These are phyloP conservation scores for Pachyrhynchus sulphureomaculatus DNA, from an alignment of 1,140 invertebrate genomes.

Conservation along the genomic window DNA sequence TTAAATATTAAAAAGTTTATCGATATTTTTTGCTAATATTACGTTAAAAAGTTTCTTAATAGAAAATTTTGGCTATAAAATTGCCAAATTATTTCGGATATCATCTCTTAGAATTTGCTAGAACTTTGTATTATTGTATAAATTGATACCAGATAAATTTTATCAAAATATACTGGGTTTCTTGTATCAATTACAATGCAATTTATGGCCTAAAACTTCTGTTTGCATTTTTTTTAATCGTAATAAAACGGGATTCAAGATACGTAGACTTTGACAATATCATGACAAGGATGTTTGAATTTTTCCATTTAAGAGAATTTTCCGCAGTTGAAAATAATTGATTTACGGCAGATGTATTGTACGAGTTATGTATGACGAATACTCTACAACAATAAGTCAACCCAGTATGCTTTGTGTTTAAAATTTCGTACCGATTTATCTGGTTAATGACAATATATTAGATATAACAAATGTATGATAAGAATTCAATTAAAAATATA, in stretches of 20 bases:
- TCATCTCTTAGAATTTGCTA: constrained; percentile 18
- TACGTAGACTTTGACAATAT: background rate
- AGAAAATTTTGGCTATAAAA: constrained; percentile 9
- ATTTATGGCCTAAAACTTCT: background rate
- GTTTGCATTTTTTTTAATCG: background rate
- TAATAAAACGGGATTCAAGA: background rate
- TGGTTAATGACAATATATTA: constrained; percentile 53
- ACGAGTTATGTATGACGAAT: no score
- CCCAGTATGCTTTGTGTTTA: constrained; percentile 10
- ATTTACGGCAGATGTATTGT: no score
- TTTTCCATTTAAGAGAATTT: no score
- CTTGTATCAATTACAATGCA: background rate
- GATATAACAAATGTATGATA: constrained; percentile 47
- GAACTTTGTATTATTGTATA: constrained; percentile 10
- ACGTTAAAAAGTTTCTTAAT: background rate
- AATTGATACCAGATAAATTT: constrained; percentile 17
- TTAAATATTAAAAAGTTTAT: constrained; percentile 20
- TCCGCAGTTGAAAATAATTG: no score
- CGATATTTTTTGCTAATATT: background rate
- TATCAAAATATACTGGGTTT: constrained; percentile 13
- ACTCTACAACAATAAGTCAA: no score
- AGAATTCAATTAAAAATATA: constrained; percentile 44
- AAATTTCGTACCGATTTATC: constrained; percentile 36
- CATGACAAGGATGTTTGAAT: background rate
- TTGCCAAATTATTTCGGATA: constrained; percentile 14